Evolutionary conservation across 2,888 invertebrate genomes (phyloP), one percentile per base, ranked within the genome.

Genomic region (Acanthopleura granulata): DNA sequence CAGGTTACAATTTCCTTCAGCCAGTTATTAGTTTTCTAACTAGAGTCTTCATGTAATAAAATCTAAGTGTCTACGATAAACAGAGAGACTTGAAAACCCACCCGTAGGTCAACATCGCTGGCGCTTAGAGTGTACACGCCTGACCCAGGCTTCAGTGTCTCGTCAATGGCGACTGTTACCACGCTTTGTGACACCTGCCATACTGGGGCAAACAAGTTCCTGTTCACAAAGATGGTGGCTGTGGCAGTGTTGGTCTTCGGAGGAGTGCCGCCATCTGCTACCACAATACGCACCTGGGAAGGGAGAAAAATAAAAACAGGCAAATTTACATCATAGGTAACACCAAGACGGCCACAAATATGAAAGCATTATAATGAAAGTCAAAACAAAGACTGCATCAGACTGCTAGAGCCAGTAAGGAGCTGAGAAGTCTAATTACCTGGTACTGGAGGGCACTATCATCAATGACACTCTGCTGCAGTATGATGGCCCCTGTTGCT

Each of bases 241-340:
- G 79, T 75, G 0, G 85, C 78, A 16, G 72, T 74, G 72, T 81
- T 83, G 15, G 72, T 50, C 62, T 75, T 57, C 4, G 82, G 73
- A 30, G 87, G 86, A 14, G 66, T 77, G 11, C 89, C 89, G 27
- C 82, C 82, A 76, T 88, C 88, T 49, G 50, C 79, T 0, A 85
- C 88, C 12, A 66, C 66, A 16, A 66, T 66, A 6, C 66, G 66
- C 18, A 27, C 66, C 66, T 66, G 29, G 22, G 12, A 57, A 18
- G 22, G n/a, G 12, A 12, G 12, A 57, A 3, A 40, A 40, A 40
- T n/a, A n/a, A n/a, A n/a, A n/a, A n/a, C n/a, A n/a, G n/a, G n/a
- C n/a, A n/a, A 40, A 40, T 40, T 40, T 40, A 40, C 40, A 40
- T 40, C n/a, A n/a, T 40, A 40, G 9, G 40, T 40, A 9, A 40